These are phyloP conservation scores for Ochropacha duplaris DNA, from an alignment of 2,888 invertebrate species.

Conservation along the genomic window DNA sequence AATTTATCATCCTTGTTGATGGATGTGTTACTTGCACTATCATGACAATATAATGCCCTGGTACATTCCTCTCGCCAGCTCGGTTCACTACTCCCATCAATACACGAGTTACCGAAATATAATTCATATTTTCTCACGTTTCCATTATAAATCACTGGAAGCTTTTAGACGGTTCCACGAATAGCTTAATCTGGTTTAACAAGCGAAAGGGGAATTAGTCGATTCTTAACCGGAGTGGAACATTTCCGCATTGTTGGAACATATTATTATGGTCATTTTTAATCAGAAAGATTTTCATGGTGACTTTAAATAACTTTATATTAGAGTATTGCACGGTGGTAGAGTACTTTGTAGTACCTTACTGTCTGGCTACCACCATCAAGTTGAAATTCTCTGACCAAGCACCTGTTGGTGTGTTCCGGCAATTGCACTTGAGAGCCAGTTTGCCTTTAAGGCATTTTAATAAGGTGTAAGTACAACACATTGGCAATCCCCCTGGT, in stretches of 20 bases:
- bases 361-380: too few species aligned
- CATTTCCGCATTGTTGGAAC: constrained; percentile 57
- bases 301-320: constrained; percentile 12
- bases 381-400: too few species aligned
- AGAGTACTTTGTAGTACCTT: too few species aligned
- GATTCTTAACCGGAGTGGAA: constrained; percentile 48
- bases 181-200: constrained; percentile 67
- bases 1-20: constrained; percentile 5
- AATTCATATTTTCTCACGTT: constrained; percentile 66
- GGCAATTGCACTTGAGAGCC: too few species aligned
- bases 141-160: constrained; percentile 63
- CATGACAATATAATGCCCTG: constrained; percentile 11
- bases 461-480: too few species aligned
- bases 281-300: constrained; percentile 21
- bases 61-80: constrained; percentile 9
- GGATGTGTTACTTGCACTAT: constrained; percentile 13
- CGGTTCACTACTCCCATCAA: constrained; percentile 26
- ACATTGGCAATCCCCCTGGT: too few species aligned
- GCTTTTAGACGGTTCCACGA: constrained; percentile 67
- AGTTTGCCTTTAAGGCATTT: too few species aligned
- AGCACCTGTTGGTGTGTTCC: too few species aligned
- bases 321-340: constrained; percentile 7
- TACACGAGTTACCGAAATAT: constrained; percentile 33
- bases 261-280: constrained; percentile 17
- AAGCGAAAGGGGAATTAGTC: constrained; percentile 64